These are phyloP conservation scores for Sebastes diaconus DNA, from an alignment of 2,797 vertebrate genomes.

Conservation along the genomic window DNA sequence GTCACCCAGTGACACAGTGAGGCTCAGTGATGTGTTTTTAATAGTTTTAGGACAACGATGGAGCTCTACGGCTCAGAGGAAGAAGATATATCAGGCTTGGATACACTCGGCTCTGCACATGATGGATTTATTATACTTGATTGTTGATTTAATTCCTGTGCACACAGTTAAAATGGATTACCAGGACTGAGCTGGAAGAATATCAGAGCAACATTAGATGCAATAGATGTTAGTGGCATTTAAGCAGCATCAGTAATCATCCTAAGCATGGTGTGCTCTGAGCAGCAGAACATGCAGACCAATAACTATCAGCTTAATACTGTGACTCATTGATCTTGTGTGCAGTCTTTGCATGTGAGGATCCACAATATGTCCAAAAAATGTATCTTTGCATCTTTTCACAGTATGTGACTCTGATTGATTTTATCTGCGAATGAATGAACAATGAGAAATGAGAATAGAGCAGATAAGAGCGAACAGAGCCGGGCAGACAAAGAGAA, in stretches of 20 bases:
- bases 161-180: neutral
- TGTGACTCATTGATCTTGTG: neutral
- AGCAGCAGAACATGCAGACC: neutral
- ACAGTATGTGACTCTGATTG: neutral
- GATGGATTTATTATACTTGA: neutral
- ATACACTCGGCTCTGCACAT: neutral
- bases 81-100: neutral
- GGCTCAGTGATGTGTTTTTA: neutral
- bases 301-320: slow-evolving; percentile 3
- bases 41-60: neutral
- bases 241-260: neutral
- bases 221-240: neutral
- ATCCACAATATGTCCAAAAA: neutral
- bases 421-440: neutral
- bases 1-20: neutral
- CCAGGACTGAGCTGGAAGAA: neutral
- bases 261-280: neutral
- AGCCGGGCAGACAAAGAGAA: neutral
- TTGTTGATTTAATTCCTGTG: neutral
- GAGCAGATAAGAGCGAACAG: neutral
- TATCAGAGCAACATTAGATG: neutral
- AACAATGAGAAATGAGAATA: neutral
- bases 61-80: neutral
- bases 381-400: neutral
- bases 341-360: neutral